Conservation (phyloP, 2,888 invertebrate genomes). For the Rhagonycha lutea region DNA sequence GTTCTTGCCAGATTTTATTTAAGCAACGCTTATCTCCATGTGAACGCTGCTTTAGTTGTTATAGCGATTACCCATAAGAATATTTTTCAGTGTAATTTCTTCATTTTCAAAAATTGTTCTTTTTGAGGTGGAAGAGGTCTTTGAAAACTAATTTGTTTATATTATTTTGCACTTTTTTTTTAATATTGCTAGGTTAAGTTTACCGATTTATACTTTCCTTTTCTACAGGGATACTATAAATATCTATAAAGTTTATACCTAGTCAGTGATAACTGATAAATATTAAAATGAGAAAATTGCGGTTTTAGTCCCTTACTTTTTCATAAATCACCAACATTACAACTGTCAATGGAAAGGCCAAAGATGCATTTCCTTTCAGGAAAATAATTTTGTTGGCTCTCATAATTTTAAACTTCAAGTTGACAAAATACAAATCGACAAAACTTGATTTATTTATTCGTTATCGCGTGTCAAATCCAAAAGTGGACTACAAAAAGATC, state of each 20-base stretch:
- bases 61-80: too few species aligned
- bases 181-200: too few species aligned
- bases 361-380: not conserved
- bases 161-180: too few species aligned
- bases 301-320: not conserved
- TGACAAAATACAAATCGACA: not conserved
- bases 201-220: not conserved
- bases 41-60: too few species aligned
- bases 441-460: not conserved
- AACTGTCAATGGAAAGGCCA: not conserved
- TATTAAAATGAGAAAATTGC: slow-evolving; percentile 5
- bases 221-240: not conserved
- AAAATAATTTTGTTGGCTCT: not conserved
- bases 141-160: too few species aligned
- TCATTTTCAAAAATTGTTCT: too few species aligned
- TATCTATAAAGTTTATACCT: slow-evolving; percentile 3
- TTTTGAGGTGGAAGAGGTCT: too few species aligned
- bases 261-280: slow-evolving; percentile 4
- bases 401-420: not conserved
- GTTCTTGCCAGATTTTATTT: too few species aligned
- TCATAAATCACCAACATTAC: not conserved
- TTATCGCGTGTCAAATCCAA: not conserved
- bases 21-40: too few species aligned
- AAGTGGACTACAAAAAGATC: not conserved
- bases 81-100: too few species aligned